Evolutionary conservation across 2,797 vertebrate species (phyloP).

Genomic region (Allobates femoralis): DNA sequence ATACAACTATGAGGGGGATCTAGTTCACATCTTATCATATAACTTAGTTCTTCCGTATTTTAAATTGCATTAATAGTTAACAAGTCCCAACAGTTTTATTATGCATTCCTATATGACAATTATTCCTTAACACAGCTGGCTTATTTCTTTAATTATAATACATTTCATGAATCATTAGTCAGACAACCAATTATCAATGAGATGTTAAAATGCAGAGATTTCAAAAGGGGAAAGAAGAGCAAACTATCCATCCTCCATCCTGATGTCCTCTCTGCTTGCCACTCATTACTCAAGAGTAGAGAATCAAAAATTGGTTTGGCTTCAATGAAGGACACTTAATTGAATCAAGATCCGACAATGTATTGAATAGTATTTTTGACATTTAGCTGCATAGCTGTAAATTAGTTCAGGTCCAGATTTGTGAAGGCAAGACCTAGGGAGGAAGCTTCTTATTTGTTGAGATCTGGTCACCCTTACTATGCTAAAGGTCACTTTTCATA

Average conservation of each 20-base stretch:
- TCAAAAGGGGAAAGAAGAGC: not conserved
- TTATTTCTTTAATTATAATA: conserved; percentile 47
- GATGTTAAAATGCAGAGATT: conserved; percentile 32
- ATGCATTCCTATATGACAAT: conserved; percentile 13
- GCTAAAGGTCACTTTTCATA: not conserved
- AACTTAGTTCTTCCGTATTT: not conserved
- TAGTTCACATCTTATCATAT: not conserved
- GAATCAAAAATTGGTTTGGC: not conserved
- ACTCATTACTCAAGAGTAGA: not conserved
- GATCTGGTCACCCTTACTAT: not conserved
- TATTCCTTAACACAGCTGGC: conserved; percentile 30
- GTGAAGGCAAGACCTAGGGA: not conserved
- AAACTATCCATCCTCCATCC: not conserved
- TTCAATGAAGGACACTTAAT: conserved; percentile 13
- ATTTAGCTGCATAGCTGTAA: not conserved
- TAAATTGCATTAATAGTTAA: not conserved
- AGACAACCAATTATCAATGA: conserved; percentile 43
- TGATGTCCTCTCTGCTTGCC: not conserved
- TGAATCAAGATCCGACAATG: not conserved
- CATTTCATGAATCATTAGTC: conserved; percentile 54
- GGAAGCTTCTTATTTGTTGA: not conserved
- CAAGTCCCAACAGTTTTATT: not conserved
- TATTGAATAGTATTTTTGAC: not conserved
- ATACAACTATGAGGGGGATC: not conserved
- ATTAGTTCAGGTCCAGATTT: not conserved